Percentiles rank a stretch among this genome's conserved stretches.
Evolutionary conservation across 2,797 vertebrate species (phyloP).

Genomic region (Mus spretus): DNA sequence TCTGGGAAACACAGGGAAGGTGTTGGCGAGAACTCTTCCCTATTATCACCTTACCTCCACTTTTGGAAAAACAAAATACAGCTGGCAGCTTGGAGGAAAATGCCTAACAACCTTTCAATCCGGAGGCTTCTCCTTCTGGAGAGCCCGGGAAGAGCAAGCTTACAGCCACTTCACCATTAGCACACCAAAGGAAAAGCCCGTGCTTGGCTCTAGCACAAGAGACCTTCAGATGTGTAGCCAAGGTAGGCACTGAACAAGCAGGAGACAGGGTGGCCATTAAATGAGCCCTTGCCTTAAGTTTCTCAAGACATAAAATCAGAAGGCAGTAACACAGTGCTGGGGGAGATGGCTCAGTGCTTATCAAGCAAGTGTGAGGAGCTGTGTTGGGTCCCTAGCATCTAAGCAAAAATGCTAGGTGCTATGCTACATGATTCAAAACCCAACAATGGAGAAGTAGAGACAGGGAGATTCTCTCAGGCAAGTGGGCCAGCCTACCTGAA

Average conservation of each 20-base stretch:
- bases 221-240: fast-evolving
- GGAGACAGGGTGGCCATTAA: fast-evolving
- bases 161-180: neutral
- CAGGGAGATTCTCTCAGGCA: neutral
- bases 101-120: neutral
- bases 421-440: neutral
- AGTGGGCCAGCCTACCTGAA: neutral
- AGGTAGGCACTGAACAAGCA: fast-evolving
- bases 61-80: neutral
- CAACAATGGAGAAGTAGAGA: neutral
- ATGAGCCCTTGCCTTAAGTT: neutral
- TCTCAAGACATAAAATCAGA: neutral
- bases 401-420: neutral
- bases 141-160: neutral
- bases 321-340: neutral
- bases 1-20: fast-evolving
- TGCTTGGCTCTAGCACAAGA: neutral
- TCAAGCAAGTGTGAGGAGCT: neutral
- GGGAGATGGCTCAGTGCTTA: fast-evolving
- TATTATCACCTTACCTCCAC: neutral
- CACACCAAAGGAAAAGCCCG: neutral
- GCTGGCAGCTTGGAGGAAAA: neutral
- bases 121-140: neutral
- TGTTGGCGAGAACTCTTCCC: too few species aligned
- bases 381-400: neutral